Evolutionary conservation across 2,113 vertebrate genomes (phyloP).

Genomic region (Gymnocephalus cernua): DNA sequence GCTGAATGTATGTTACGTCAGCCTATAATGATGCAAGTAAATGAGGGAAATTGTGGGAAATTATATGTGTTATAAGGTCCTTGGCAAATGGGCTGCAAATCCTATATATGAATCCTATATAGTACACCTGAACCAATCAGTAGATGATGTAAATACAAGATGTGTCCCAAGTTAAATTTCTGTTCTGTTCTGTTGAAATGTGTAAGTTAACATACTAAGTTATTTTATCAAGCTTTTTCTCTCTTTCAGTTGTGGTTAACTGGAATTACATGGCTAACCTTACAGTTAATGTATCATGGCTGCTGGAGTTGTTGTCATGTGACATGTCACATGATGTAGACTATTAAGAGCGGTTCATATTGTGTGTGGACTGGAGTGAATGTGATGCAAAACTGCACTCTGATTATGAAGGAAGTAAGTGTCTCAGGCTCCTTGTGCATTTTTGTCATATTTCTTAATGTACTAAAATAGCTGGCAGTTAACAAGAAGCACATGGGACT

Average conservation of each 20-base stretch:
- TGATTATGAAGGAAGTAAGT: background rate
- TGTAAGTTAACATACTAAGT: background rate
- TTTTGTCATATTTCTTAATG: background rate
- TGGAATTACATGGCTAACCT: background rate
- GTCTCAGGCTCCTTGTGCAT: background rate
- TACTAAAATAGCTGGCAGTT: background rate
- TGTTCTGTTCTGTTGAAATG: background rate
- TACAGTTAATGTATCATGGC: background rate
- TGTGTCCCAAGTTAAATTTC: background rate
- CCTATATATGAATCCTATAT: background rate
- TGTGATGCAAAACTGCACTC: background rate
- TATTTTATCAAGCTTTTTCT: background rate
- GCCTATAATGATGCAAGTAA: background rate
- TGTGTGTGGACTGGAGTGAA: background rate
- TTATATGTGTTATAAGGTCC: background rate
- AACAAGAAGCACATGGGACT: background rate
- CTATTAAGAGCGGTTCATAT: background rate
- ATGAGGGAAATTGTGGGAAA: background rate
- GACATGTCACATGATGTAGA: background rate
- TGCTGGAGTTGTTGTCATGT: background rate
- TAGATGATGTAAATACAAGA: background rate
- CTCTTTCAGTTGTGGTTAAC: background rate
- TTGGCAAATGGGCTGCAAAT: background rate
- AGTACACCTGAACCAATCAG: background rate
- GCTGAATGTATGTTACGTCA: background rate